These are phyloP conservation scores for Cynocephalus volans DNA, from an alignment of 2,113 vertebrate species.

Conservation along the genomic window DNA sequence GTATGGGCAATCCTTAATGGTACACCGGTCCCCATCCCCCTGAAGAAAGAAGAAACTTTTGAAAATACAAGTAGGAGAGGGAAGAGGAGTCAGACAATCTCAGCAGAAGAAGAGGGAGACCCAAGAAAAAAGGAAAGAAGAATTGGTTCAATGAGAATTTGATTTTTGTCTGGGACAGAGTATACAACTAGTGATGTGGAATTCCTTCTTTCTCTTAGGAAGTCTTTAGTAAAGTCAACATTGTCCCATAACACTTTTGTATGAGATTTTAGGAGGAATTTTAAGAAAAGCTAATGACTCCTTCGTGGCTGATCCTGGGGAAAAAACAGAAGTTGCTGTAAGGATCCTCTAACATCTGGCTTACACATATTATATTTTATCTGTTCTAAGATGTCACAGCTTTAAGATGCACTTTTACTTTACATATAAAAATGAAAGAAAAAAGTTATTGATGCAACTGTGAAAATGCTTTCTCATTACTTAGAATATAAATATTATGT, in stretches of 20 bases:
- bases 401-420: background rate
- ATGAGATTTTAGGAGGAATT: constrained; percentile 2
- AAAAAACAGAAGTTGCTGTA: background rate
- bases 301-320: background rate
- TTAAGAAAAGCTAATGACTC: background rate
- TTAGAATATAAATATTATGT: background rate
- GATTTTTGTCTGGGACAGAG: background rate
- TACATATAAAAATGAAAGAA: background rate
- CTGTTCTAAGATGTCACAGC: background rate
- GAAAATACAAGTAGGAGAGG: background rate
- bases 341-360: background rate
- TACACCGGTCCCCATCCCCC: background rate
- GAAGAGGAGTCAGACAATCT: background rate
- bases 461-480: background rate
- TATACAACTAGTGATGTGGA: background rate
- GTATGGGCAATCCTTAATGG: background rate
- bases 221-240: constrained; percentile 1
- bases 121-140: background rate
- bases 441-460: background rate
- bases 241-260: background rate
- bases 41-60: background rate
- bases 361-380: background rate
- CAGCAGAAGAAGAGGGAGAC: background rate
- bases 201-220: background rate
- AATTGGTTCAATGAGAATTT: background rate